Evolutionary conservation across 2,797 vertebrate species (phyloP), one percentile per base, ranked within the genome.

Genomic region (Rachycentron canadum): DNA sequence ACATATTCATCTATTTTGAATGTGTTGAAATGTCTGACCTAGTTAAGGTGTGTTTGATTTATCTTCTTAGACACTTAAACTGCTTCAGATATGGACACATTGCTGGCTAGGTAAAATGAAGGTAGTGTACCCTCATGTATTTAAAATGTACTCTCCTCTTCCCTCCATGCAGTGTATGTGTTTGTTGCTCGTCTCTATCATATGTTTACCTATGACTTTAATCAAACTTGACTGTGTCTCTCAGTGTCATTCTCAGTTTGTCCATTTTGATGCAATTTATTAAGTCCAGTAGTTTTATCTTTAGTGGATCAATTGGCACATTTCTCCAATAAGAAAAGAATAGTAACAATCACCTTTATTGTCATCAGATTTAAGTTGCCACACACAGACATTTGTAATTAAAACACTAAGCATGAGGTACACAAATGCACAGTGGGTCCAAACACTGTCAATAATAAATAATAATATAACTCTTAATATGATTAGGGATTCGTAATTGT

Each of bases 11-110:
- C 82, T 81, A 84, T 91, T 87, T 89, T 91, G 70, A 84, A 91
- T 91, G 84, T 85, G 82, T 85, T 85, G 78, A 88, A 83, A 84
- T 76, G 83, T 87, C 86, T 90, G 89, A 87, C 87, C 91, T 64
- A 89, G 80, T 92, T 92, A 77, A 84, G 73, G 86, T 88, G 87
- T 47, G 69, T 84, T 86, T 89, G 87, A 90, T 90, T 90, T 89
- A 87, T 90, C 87, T 78, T 84, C 62, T 68, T 64, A 49, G 89
- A 77, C 85, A 89, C 82, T 83, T 85, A 64, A 83, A 84, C 66
- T 65, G 69, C 55, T 60, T 84, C 63, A 74, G 69, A 82, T 81
- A 82, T 70, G 73, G 81, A 88, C 86, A 81, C 36, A 49, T 73
- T 53, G 77, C 77, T 82, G 63, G 69, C 72, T 6, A 73, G 62